Conservation (phyloP, 2,888 invertebrate species). For the Andrena bicolor region DNA sequence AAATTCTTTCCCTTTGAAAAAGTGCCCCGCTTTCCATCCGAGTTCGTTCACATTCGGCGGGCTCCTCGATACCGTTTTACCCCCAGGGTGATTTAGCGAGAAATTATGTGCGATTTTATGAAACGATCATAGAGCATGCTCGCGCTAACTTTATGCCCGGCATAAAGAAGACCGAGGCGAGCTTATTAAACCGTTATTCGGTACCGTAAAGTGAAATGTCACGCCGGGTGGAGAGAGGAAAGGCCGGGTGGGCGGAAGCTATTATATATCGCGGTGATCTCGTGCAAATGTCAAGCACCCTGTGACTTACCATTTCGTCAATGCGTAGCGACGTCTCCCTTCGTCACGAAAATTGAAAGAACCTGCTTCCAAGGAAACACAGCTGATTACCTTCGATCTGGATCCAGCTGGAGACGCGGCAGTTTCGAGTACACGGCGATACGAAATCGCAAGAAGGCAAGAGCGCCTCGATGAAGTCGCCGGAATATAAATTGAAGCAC, state of each 20-base stretch:
- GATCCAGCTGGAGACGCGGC: too few species aligned
- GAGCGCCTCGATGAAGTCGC: too few species aligned
- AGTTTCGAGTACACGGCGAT: too few species aligned
- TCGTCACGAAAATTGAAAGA: neutral
- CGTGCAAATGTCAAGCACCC: constrained; percentile 39
- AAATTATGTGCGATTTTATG: constrained; percentile 44
- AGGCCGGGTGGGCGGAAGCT: neutral
- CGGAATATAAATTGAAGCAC: neutral
- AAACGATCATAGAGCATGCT: constrained; percentile 22
- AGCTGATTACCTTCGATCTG: neutral
- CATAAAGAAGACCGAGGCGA: constrained; percentile 48
- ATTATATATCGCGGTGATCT: constrained; percentile 36
- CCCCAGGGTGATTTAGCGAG: constrained; percentile 11
- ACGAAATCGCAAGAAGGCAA: too few species aligned
- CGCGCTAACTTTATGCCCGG: constrained; percentile 43
- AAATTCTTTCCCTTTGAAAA: neutral
- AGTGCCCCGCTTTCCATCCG: neutral
- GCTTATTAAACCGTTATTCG: constrained; percentile 62
- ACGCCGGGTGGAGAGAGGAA: constrained; percentile 14
- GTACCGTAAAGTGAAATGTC: constrained; percentile 48
- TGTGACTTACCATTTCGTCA: neutral
- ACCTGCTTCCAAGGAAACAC: neutral
- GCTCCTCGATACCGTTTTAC: constrained; percentile 12
- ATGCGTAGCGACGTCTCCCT: neutral
- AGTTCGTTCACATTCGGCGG: neutral